These are phyloP conservation scores for Polypedilum pembai DNA, from an alignment of 1,140 invertebrate genomes.

Conservation along the genomic window DNA sequence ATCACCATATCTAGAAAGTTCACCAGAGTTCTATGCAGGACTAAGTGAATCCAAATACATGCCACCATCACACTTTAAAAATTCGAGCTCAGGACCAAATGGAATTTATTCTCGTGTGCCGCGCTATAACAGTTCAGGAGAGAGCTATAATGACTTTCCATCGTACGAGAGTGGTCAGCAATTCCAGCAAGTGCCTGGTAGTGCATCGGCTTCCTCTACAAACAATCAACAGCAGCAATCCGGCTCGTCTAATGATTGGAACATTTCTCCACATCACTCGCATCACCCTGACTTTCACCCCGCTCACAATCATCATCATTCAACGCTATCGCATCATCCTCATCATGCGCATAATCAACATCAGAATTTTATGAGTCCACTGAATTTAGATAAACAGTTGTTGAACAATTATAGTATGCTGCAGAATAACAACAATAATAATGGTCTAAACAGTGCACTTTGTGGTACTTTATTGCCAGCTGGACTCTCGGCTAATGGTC, in stretches of 20 bases:
- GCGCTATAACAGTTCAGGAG: constrained; percentile 52
- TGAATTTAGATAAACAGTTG: constrained; percentile 41
- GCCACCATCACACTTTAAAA: constrained; percentile 56
- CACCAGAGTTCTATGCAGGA: constrained; percentile 68
- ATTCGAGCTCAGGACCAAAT: constrained; percentile 50
- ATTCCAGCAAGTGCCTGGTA: constrained; percentile 75
- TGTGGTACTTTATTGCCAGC: constrained; percentile 16
- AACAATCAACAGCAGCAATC: constrained; percentile 42
- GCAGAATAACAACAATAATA: constrained; percentile 23
- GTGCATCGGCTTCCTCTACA: constrained; percentile 44
- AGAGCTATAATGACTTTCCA: constrained; percentile 52
- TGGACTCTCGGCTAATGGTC: constrained; percentile 35
- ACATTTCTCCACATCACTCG: constrained; percentile 20
- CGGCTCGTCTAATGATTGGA: constrained; percentile 34
- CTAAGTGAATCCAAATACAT: constrained; percentile 61
- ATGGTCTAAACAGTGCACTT: neutral
- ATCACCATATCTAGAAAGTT: constrained; percentile 53
- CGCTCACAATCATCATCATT: constrained; percentile 15
- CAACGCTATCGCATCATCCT: constrained; percentile 42
- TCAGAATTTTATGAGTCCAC: constrained; percentile 38
- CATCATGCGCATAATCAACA: constrained; percentile 50
- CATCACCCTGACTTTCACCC: constrained; percentile 12
- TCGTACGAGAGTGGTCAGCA: constrained; percentile 56
- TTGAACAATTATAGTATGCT: constrained; percentile 35
- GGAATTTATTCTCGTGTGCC: constrained; percentile 31